Percentiles rank a stretch among this genome's conserved stretches.
phyloP scores from a whole-genome alignment of 2,113 vertebrate genomes.

The Stomatorhinus ivindoensis region DNA sequence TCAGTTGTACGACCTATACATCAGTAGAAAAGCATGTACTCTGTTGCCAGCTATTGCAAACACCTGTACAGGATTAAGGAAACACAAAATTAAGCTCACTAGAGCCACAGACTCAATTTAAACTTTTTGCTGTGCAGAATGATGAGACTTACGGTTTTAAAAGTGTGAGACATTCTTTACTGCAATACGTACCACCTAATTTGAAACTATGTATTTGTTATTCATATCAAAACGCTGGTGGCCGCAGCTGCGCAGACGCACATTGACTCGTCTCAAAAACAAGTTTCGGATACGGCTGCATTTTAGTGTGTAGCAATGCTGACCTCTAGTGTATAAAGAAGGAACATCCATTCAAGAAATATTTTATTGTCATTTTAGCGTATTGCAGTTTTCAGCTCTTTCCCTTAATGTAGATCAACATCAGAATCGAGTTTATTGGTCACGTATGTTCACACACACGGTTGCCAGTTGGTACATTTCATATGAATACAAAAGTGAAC shows the following conservation, averaged over 20 bases:
- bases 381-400: neutral
- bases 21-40: neutral
- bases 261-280: neutral
- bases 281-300: neutral
- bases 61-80: neutral
- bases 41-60: neutral
- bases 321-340: conserved; percentile 19
- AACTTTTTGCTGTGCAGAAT: neutral
- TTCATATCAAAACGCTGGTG: neutral
- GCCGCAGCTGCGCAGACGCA: neutral
- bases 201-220: neutral
- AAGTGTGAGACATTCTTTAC: neutral
- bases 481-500: neutral
- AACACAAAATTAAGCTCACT: neutral
- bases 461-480: neutral
- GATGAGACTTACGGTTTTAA: neutral
- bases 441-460: neutral
- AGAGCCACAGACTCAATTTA: neutral
- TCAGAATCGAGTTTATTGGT: neutral
- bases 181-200: neutral
- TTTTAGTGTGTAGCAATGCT: neutral
- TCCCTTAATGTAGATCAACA: neutral
- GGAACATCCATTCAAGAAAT: neutral
- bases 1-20: neutral
- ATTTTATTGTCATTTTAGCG: neutral